Base-by-base conservation (phyloP, 1,140 invertebrate species). In the Cydia amplana region DNA sequence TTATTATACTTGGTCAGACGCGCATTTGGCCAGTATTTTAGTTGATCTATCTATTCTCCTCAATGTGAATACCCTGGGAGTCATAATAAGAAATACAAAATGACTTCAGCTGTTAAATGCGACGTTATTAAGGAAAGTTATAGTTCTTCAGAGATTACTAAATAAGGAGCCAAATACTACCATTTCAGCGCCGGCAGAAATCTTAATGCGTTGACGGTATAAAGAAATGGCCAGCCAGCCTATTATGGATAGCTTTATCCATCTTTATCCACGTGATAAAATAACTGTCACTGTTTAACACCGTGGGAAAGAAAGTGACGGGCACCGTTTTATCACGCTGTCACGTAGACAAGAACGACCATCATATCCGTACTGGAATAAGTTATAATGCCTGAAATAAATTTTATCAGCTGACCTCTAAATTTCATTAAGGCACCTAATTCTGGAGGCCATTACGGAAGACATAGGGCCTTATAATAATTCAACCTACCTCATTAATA, bases 41-140 rank as follows among this genome's bases (percentile, higher is more conserved):
- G 43, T 46, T 46, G 1, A 46, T 46, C 1, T 2, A 46, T 46
- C 1, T 46, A 16, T 46, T 46, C 43, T 32, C 2, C 2, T 67
- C 46, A 72, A 36, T 64, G 51, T 60, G 73, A 72, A 74, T 72
- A 51, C 36, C 73, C 55, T 77, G 63, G 73, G 49, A 55, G 64
- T 74, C 46, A 74, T 74, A 74, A 46, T 20, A 76, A 23, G 32
- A 60, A 23, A 60, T 60, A 55, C 20, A 9, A 10, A 60, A 23
- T 20, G n/a, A 23, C 55, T 60, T 60, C 55, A 23, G 7, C 18
- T 60, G n/a, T 60, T 60, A 60, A 55, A n/a, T 20, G 20, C 20
- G 20, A 23, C 49, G n/a, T 51, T 60, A 70, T 43, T 36, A 70
- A 70, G 65, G 6, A 70, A 36, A 70, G 16, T 70, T 40, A 70